Evolutionary conservation across 2,888 invertebrate genomes (phyloP).

Genomic region (Netelia virgata): DNA sequence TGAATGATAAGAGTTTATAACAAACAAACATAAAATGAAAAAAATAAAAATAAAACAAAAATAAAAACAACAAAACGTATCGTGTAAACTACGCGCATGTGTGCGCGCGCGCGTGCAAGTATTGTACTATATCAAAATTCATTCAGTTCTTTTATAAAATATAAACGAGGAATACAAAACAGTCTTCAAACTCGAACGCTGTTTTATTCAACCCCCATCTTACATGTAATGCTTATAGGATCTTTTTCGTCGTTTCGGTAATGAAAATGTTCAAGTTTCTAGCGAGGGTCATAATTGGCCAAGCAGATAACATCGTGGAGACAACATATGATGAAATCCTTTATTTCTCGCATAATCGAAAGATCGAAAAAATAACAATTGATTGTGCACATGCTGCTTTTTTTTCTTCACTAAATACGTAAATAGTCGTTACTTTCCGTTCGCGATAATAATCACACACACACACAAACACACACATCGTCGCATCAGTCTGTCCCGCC

Average conservation of each 20-base stretch:
- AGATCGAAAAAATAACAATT: slow-evolving; percentile 72
- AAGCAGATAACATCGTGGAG: not conserved
- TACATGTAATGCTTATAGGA: too few species aligned
- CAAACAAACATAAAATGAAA: not conserved
- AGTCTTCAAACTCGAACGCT: not conserved
- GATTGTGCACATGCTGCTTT: slow-evolving; percentile 73
- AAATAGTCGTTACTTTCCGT: slow-evolving; percentile 68
- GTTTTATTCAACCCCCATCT: not conserved
- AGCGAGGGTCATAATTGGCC: not conserved
- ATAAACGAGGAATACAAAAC: slow-evolving; percentile 48
- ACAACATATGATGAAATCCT: slow-evolving; percentile 58
- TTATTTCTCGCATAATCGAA: slow-evolving; percentile 63
- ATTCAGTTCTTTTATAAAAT: slow-evolving; percentile 80
- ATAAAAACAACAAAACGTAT: slow-evolving; percentile 63
- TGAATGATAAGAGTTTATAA: slow-evolving; percentile 62
- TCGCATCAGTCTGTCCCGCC: slow-evolving; percentile 43
- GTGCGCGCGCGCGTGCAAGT: slow-evolving; percentile 76
- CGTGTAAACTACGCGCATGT: slow-evolving; percentile 70
- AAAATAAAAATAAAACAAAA: slow-evolving; percentile 17
- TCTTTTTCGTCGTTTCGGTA: not conserved
- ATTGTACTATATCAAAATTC: slow-evolving; percentile 80
- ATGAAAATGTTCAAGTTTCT: not conserved
- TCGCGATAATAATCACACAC: slow-evolving; percentile 51
- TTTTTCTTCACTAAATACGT: slow-evolving; percentile 57
- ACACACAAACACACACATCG: slow-evolving; percentile 42